These are phyloP conservation scores for Myocastor coypus DNA, from an alignment of 2,113 vertebrate genomes.

Conservation along the genomic window DNA sequence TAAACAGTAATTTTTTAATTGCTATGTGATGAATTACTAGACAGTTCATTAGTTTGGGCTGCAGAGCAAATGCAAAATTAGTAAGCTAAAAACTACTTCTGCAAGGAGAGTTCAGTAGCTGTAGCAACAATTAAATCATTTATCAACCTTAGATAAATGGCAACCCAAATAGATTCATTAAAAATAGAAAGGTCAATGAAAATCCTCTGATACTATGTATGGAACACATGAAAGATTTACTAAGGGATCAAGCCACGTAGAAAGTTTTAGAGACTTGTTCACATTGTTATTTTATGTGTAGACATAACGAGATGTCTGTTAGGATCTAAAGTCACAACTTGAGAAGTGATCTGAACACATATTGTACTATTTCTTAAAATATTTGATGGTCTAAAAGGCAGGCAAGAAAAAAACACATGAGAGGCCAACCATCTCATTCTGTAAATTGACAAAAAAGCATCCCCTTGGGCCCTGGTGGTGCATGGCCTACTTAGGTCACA, in stretches of 20 bases:
- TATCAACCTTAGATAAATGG: conserved; percentile 42
- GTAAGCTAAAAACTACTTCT: neutral
- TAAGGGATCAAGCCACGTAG: neutral
- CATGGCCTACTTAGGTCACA: neutral
- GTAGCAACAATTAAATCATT: neutral
- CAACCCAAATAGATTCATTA: neutral
- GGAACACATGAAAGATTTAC: neutral
- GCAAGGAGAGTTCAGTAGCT: neutral
- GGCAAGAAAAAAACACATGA: neutral
- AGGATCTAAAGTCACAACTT: neutral
- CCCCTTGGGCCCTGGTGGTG: neutral
- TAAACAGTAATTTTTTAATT: conserved; percentile 51
- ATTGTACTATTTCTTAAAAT: conserved; percentile 3
- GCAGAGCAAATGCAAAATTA: conserved; percentile 51
- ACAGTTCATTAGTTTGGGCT: neutral
- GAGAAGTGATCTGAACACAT: neutral
- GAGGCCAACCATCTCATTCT: neutral
- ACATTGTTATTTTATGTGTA: neutral
- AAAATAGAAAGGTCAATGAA: conserved; percentile 19
- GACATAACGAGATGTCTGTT: neutral
- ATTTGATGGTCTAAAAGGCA: neutral
- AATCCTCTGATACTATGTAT: neutral
- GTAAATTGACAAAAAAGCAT: neutral
- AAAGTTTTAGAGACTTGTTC: neutral
- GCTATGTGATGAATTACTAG: neutral